Evolutionary conservation across 2,797 vertebrate species (phyloP).

Genomic region (Acanthornis magna): DNA sequence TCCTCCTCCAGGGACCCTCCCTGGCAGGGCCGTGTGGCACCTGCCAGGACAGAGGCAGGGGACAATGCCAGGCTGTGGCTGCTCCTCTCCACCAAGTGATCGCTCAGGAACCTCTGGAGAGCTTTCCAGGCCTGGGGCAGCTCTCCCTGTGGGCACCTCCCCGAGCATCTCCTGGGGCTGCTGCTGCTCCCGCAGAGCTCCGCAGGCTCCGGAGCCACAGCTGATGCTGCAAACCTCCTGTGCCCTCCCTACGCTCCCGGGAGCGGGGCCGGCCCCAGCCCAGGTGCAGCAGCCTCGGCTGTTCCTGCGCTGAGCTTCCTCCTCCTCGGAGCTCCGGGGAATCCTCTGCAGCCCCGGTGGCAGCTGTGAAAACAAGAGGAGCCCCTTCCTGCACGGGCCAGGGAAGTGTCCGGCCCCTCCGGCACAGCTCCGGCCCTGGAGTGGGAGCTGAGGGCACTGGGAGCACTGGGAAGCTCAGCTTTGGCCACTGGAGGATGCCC

Average conservation of each 20-base stretch:
- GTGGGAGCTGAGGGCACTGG: accelerated
- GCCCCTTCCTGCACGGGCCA: background rate
- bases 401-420: background rate
- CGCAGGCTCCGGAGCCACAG: background rate
- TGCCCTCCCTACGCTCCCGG: accelerated
- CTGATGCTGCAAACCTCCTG: background rate
- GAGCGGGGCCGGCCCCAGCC: background rate
- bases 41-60: background rate
- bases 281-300: background rate
- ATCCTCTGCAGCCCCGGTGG: background rate
- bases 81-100: accelerated
- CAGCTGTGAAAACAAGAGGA: conserved; percentile 54
- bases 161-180: accelerated
- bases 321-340: accelerated
- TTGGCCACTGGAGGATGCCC: background rate
- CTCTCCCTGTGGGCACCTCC: too few relatives aligned
- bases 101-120: background rate
- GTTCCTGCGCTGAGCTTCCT: background rate
- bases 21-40: accelerated
- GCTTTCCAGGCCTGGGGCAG: background rate
- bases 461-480: background rate
- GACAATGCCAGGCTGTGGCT: background rate
- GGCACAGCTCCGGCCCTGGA: background rate
- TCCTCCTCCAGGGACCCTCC: background rate
- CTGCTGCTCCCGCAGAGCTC: accelerated